Evolutionary conservation across 1,140 invertebrate species (phyloP).

Genomic region (Musca vetustissima): DNA sequence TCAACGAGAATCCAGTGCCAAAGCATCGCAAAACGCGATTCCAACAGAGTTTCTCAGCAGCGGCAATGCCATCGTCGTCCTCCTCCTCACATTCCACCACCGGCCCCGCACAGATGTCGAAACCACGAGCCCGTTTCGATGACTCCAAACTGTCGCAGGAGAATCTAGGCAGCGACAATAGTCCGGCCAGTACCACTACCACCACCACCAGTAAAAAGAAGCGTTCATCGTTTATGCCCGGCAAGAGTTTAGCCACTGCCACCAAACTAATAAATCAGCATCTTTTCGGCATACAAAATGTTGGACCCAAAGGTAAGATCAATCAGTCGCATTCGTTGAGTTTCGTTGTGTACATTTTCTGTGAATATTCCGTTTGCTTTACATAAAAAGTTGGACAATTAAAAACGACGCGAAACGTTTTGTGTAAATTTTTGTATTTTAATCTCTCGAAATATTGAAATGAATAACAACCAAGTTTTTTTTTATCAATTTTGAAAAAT

Average conservation of each 20-base stretch:
- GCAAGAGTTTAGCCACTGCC: slow-evolving; percentile 68
- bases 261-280: slow-evolving; percentile 75
- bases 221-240: slow-evolving; percentile 63
- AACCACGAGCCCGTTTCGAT: slow-evolving; percentile 49
- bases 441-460: not conserved
- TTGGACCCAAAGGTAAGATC: slow-evolving; percentile 58
- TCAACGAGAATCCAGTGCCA: slow-evolving; percentile 70
- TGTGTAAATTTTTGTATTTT: not conserved
- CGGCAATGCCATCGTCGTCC: not conserved
- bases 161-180: slow-evolving; percentile 51
- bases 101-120: slow-evolving; percentile 3
- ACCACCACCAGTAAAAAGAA: slow-evolving; percentile 51
- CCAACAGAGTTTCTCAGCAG: slow-evolving; percentile 64
- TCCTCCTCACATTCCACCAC: slow-evolving; percentile 33
- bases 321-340: too few species aligned
- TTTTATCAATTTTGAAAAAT: too few species aligned
- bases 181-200: slow-evolving; percentile 31
- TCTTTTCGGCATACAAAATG: slow-evolving; percentile 67
- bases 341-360: not conserved
- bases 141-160: slow-evolving; percentile 59
- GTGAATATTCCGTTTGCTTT: not conserved
- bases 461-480: too few species aligned
- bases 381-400: too few species aligned
- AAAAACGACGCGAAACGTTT: not conserved
- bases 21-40: slow-evolving; percentile 85